A percentile compares a stretch with the other conserved stretches of the same genome.
Evolutionary conservation across 2,888 invertebrate genomes (phyloP).

Genomic region (Trachelus stipa): DNA sequence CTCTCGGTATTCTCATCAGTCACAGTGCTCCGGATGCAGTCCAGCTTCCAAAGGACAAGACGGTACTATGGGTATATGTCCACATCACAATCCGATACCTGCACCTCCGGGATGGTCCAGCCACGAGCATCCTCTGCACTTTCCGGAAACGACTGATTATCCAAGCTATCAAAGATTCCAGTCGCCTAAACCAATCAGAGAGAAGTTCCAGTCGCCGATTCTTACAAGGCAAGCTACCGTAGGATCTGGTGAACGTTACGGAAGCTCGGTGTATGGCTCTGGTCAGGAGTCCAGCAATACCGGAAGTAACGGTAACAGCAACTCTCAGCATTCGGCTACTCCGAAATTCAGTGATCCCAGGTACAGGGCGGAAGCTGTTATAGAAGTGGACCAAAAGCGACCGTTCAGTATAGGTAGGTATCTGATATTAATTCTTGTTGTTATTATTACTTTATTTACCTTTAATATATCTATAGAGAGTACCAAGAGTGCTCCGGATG

Average conservation of each 20-base stretch:
- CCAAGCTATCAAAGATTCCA: conserved; percentile 53
- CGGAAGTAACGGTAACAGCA: conserved; percentile 41
- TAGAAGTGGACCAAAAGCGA: conserved; percentile 71
- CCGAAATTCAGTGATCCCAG: conserved; percentile 50
- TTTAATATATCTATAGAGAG: conserved; percentile 69
- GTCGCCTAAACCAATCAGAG: conserved; percentile 43
- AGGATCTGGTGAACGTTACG: conserved; percentile 59
- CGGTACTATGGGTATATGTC: conserved; percentile 44
- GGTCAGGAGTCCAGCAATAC: conserved; percentile 37
- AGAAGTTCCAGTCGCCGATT: conserved; percentile 18
- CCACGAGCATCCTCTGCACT: conserved; percentile 44
- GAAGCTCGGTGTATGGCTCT: conserved; percentile 53
- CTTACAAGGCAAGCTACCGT: conserved; percentile 34
- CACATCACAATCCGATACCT: conserved; percentile 55
- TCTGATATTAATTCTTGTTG: neutral
- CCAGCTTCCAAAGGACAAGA: conserved; percentile 45
- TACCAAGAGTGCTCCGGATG: conserved; percentile 90
- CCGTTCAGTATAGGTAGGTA: conserved; percentile 75
- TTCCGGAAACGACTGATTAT: conserved; percentile 45
- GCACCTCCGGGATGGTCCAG: conserved; percentile 61
- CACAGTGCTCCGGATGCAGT: conserved; percentile 52
- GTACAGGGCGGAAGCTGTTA: conserved; percentile 73
- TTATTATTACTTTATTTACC: neutral
- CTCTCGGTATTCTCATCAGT: conserved; percentile 17
- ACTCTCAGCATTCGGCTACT: conserved; percentile 45